These are phyloP conservation scores for Sebastes goodei DNA, from an alignment of 2,797 vertebrate genomes.

Conservation along the genomic window DNA sequence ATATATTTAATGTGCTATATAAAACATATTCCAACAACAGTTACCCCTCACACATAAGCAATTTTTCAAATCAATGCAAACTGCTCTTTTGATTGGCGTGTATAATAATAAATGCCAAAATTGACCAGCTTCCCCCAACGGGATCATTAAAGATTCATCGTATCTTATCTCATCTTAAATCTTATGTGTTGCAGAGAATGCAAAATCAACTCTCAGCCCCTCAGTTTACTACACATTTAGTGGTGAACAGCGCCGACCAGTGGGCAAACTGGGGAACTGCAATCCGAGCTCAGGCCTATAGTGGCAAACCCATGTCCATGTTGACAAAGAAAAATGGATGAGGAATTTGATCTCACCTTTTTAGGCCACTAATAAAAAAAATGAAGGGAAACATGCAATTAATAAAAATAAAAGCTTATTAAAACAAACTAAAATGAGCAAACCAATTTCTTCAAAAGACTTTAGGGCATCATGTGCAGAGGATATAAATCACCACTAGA, in stretches of 20 bases:
- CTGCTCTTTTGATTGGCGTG: not conserved
- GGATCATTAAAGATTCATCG: conserved; percentile 24
- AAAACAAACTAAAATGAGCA: not conserved
- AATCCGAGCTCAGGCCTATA: accelerated
- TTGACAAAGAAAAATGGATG: not conserved
- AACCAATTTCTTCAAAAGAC: not conserved
- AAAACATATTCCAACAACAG: not conserved
- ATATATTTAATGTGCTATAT: not conserved
- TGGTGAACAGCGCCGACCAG: conserved; percentile 78
- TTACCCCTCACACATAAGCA: not conserved
- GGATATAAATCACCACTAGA: not conserved
- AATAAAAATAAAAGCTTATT: not conserved
- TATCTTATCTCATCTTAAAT: conserved; percentile 8
- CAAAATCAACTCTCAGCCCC: not conserved
- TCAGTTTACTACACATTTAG: conserved; percentile 25
- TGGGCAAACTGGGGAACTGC: conserved; percentile 31
- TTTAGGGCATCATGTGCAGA: not conserved
- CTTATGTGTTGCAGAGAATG: not conserved
- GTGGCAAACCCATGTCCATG: not conserved
- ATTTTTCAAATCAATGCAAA: not conserved
- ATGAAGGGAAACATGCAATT: not conserved
- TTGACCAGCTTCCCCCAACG: not conserved
- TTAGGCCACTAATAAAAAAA: not conserved
- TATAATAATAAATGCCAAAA: not conserved
- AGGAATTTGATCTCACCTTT: not conserved